Conservation (phyloP, 2,888 invertebrate species). For the Heliconius aoede region DNA sequence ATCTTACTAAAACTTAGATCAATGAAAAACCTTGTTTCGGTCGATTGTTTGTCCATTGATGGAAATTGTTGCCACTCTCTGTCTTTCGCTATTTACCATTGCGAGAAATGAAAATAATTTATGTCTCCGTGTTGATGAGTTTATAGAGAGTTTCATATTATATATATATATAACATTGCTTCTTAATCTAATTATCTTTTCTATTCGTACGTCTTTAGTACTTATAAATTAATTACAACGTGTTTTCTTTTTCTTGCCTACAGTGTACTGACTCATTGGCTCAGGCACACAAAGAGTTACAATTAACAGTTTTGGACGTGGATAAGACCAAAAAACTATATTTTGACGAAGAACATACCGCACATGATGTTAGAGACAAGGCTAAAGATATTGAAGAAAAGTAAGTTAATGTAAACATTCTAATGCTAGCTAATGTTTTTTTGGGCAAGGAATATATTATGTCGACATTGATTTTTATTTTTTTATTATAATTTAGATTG, state of each 20-base stretch:
- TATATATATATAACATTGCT: no score
- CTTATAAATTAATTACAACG: no score
- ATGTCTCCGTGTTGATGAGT: no score
- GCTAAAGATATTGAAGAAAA: slow-evolving; percentile 98
- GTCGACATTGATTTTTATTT: neutral
- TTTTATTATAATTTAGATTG: slow-evolving; percentile 81
- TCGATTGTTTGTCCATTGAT: no score
- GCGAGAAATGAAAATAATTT: no score
- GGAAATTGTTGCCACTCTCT: no score
- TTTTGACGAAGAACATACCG: slow-evolving; percentile 97
- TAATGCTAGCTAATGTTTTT: neutral
- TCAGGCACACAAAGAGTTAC: slow-evolving; percentile 94
- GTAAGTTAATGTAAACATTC: slow-evolving; percentile 65
- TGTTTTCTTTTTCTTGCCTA: neutral
- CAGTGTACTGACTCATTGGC: slow-evolving; percentile 92
- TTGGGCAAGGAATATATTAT: neutral
- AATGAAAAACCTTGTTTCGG: no score
- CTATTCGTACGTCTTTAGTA: no score
- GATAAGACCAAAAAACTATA: slow-evolving; percentile 97
- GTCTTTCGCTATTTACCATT: no score
- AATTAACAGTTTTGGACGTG: slow-evolving; percentile 93
- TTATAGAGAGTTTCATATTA: no score
- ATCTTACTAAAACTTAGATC: no score
- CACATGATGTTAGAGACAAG: slow-evolving; percentile 97
- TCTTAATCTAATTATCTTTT: no score